These are phyloP conservation scores for Diplodus puntazzo DNA, from an alignment of 2,797 vertebrate genomes.

Conservation along the genomic window DNA sequence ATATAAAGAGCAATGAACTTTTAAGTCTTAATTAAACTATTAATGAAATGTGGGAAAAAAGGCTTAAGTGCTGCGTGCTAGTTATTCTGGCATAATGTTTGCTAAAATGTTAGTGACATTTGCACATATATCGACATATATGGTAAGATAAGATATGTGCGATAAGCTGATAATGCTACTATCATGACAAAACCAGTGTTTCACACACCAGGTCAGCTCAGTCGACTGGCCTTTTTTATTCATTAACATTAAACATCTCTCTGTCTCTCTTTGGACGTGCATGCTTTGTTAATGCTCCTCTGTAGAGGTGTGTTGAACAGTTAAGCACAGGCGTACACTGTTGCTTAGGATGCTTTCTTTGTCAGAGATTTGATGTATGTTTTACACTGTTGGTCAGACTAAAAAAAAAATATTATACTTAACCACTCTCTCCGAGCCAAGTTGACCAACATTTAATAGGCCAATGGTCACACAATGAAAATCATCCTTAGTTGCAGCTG, in stretches of 20 bases:
- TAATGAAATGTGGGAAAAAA: no score
- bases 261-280: not conserved
- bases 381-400: not conserved
- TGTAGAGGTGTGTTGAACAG: not conserved
- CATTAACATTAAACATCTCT: constrained; percentile 14
- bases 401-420: not conserved
- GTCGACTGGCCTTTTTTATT: constrained; percentile 22
- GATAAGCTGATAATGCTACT: no score
- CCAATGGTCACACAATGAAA: not conserved
- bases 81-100: no score
- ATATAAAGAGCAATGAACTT: no score
- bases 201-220: constrained; percentile 29
- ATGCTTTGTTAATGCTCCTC: not conserved
- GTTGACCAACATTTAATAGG: not conserved
- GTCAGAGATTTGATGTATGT: not conserved
- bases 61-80: no score
- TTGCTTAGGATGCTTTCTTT: no score
- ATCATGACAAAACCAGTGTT: not conserved
- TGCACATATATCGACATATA: no score
- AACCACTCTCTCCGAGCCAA: not conserved
- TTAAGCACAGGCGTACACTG: not conserved
- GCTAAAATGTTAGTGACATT: no score
- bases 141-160: no score
- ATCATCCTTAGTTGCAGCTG: no score
- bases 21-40: no score